Evolutionary conservation across 2,797 vertebrate genomes (phyloP).

Genomic region (Pempheris klunzingeri): DNA sequence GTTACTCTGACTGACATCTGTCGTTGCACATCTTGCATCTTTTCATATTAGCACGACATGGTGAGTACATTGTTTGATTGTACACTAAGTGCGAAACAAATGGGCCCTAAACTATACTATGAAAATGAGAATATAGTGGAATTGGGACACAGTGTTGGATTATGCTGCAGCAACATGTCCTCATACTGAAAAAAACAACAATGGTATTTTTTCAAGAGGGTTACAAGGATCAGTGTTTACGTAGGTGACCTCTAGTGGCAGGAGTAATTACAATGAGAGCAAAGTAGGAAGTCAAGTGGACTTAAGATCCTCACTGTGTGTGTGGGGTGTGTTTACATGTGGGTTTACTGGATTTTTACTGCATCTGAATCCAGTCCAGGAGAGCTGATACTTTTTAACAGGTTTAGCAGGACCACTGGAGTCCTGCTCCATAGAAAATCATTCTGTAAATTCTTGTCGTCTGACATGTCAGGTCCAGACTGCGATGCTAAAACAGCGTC

Average conservation of each 20-base stretch:
- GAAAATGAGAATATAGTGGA: not conserved
- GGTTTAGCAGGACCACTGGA: not conserved
- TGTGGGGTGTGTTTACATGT: not conserved
- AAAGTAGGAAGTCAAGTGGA: no score
- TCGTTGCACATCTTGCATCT: not conserved
- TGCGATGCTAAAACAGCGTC: slow-evolving; percentile 31
- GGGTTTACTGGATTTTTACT: not conserved
- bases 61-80: not conserved
- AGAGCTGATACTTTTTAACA: not conserved
- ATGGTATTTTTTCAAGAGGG: no score
- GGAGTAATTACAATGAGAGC: no score
- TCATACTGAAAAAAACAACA: no score
- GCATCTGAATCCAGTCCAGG: not conserved
- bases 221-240: no score
- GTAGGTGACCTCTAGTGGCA: no score
- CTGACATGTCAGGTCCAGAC: slow-evolving; percentile 14
- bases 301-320: not conserved
- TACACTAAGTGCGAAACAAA: not conserved
- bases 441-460: slow-evolving; percentile 50
- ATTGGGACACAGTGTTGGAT: not conserved
- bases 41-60: not conserved
- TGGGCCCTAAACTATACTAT: no score
- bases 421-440: slow-evolving; percentile 16
- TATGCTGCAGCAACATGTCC: no score
- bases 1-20: not conserved